Conservation (phyloP, 2,113 vertebrate species). For the Pelodiscus sinensis region DNA sequence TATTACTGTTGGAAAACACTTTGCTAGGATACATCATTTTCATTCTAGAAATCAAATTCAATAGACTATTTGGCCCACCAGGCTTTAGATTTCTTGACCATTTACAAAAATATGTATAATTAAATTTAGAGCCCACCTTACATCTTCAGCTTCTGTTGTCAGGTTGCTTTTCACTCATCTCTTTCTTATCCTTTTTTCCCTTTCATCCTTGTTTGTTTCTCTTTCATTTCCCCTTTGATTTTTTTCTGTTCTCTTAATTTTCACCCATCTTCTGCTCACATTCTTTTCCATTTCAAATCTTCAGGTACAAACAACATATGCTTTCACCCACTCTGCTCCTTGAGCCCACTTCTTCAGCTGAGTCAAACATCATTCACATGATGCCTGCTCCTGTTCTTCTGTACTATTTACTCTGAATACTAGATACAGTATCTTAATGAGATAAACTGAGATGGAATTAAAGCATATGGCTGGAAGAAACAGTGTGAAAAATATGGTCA, state of each 20-base stretch:
- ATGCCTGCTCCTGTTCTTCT: not conserved
- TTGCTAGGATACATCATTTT: not conserved
- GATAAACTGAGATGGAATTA: conserved; percentile 50
- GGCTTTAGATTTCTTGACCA: conserved; percentile 36
- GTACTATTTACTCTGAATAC: conserved; percentile 1
- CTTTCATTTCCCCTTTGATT: conserved; percentile 57
- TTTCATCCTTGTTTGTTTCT: conserved; percentile 64
- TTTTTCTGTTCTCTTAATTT: conserved; percentile 57
- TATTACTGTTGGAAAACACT: not conserved
- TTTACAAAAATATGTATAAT: conserved; percentile 62
- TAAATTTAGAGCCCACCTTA: conserved; percentile 43
- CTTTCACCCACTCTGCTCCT: conserved; percentile 20
- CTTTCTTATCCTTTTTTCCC: conserved; percentile 55
- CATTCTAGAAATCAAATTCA: conserved; percentile 6
- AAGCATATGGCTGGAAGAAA: conserved; percentile 62
- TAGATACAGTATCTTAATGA: conserved; percentile 36
- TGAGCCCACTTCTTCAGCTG: conserved; percentile 4
- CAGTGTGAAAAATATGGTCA: conserved; percentile 32
- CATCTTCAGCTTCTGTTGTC: conserved; percentile 31
- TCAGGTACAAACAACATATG: not conserved
- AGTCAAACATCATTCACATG: conserved; percentile 31
- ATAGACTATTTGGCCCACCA: not conserved
- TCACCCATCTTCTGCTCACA: conserved; percentile 39
- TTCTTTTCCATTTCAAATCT: conserved; percentile 44
- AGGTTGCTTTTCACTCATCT: conserved; percentile 43